Evolutionary conservation across 30 jellyfish, hydroid and myxozoan species (phyloP), one percentile per base, ranked within the genome.

Genomic region (Pseudorhiza aurosa): DNA sequence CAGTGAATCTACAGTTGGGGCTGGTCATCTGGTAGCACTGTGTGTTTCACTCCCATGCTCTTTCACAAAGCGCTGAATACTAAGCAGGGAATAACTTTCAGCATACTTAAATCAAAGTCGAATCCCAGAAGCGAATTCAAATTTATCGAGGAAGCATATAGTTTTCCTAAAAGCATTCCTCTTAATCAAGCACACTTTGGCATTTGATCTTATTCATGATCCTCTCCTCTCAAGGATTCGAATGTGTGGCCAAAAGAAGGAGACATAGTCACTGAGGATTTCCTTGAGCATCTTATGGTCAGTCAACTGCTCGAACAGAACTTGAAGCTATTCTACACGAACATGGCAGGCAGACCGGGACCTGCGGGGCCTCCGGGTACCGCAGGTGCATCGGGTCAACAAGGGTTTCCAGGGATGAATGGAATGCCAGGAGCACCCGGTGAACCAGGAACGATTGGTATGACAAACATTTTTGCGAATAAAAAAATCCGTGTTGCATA

Each of bases 311-410:
- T 95, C 35, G 98, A 91, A 51, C 99, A 95, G 68, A 95, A 95
- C 60, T 50, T 95, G 84, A 95, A 91, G 40, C 65, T 95, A 82
- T 95, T 95, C 73, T 95, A 88, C 87, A 95, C 98, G 27, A 91
- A 91, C 91, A 88, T 95, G 97, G 97, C 97, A 24, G 99, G 99
- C 27, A 57, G 97, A n/a, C 99, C 99, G 1, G 99, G 99, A 10
- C 95, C 85, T 31, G 98, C 91, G 8, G 99, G 99, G 56, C 96
- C 94, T 18, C 78, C 96, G 15, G 99, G 99, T 14, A 74, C 68
- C 39, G 60, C 81, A 42, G 99, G 99, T 2, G 84, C 89, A 57
- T 85, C 97, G 2, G 99, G 99, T n/a, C 88, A 89, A 58, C 92
- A 78, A 68, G 99, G 99, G 37, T 63, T 62, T 27, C 93, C 97